Percentiles rank a stretch among this genome's conserved stretches.
Conservation (phyloP, 2,113 vertebrate species). For the Apodemus speciosus region DNA sequence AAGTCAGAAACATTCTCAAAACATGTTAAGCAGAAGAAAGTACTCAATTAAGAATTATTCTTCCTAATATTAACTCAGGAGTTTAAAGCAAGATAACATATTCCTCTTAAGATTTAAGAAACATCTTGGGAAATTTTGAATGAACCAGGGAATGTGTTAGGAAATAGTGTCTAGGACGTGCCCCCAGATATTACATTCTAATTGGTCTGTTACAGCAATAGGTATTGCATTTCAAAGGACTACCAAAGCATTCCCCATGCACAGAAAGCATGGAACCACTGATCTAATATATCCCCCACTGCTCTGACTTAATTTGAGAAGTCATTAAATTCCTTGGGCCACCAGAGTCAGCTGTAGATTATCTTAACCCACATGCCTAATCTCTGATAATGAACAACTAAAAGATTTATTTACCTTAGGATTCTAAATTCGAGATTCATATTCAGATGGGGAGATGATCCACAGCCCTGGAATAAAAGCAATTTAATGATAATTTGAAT, state of each 20-base stretch:
- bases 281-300: not conserved
- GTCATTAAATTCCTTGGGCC: conserved; percentile 68
- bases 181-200: not conserved
- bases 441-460: not conserved
- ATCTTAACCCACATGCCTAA: conserved; percentile 63
- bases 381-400: conserved; percentile 66
- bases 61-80: not conserved
- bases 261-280: not conserved
- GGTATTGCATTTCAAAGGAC: conserved; percentile 14
- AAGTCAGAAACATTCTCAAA: not conserved
- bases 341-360: conserved; percentile 55
- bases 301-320: conserved; percentile 67
- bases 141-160: not conserved
- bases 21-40: not conserved
- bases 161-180: not conserved
- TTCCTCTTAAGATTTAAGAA: not conserved
- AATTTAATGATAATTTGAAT: not conserved
- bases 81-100: not conserved
- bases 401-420: conserved; percentile 66
- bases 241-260: not conserved
- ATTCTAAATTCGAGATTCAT: conserved; percentile 53
- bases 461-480: not conserved
- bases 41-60: not conserved
- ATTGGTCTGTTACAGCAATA: conserved; percentile 31
- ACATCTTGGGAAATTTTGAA: conserved; percentile 4